Evolutionary conservation across 2,113 vertebrate species (phyloP).

Genomic region (Centropus unirufus): DNA sequence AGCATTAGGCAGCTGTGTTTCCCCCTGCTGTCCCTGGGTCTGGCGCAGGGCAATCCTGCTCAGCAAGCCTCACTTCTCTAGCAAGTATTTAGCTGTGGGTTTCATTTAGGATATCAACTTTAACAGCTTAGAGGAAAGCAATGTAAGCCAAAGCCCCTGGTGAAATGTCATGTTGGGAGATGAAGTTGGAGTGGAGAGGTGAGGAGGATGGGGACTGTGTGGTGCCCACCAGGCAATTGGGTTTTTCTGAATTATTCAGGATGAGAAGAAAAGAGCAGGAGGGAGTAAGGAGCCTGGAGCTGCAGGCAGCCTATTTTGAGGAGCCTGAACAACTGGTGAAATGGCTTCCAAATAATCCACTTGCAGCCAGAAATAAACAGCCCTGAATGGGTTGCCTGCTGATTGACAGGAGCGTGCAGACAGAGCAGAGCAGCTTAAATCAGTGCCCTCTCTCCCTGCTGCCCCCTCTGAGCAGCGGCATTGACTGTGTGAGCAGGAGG

Average conservation of each 20-base stretch:
- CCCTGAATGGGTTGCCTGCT: conserved; percentile 65
- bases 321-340: conserved; percentile 69
- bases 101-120: neutral
- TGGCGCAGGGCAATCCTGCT: neutral
- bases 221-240: neutral
- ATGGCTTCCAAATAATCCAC: conserved; percentile 55
- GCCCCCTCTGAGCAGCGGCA: neutral
- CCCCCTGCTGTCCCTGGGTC: neutral
- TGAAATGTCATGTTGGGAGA: neutral
- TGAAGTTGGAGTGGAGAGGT: neutral
- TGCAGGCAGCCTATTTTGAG: conserved; percentile 65
- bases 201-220: neutral
- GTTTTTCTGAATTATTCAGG: conserved; percentile 6
- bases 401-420: conserved; percentile 58
- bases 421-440: conserved; percentile 29
- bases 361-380: conserved; percentile 74
- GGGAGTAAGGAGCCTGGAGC: conserved; percentile 29
- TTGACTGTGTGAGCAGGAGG: neutral
- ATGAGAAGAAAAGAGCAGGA: conserved; percentile 36
- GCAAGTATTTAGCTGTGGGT: neutral
- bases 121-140: neutral
- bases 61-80: neutral
- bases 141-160: neutral
- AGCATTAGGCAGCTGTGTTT: neutral
- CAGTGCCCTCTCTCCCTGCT: neutral